phyloP scores from a whole-genome alignment of 2,797 vertebrate genomes.

The Anguilla marmorata region DNA sequence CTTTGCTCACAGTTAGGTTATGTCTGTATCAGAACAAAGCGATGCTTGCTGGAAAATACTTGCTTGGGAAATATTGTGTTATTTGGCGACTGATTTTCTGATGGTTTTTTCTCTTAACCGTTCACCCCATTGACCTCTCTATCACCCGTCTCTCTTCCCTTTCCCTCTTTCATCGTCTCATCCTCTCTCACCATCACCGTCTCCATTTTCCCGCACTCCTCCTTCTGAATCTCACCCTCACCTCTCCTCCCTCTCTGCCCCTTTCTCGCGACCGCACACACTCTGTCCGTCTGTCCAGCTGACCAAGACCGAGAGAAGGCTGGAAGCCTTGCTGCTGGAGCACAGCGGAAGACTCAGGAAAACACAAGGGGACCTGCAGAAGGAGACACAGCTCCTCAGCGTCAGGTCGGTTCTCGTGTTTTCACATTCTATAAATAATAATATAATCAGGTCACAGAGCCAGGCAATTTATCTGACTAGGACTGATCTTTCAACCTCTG shows the following conservation, averaged over 20 bases:
- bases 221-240: not conserved
- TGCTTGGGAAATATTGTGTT: not conserved
- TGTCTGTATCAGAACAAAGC: not conserved
- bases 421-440: slow-evolving; percentile 6
- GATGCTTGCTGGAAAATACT: not conserved
- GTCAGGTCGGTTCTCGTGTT: slow-evolving; percentile 68
- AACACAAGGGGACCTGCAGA: slow-evolving; percentile 66
- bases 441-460: not conserved
- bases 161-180: not conserved
- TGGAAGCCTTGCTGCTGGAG: slow-evolving; percentile 69
- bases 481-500: not conserved
- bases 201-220: not conserved
- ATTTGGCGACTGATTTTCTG: not conserved
- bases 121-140: not conserved
- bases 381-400: slow-evolving; percentile 72
- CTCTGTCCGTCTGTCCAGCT: slow-evolving; percentile 61
- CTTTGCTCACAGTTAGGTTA: not conserved
- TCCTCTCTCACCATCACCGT: not conserved
- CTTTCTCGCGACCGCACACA: not conserved
- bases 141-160: not conserved
- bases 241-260: not conserved
- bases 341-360: slow-evolving; percentile 65
- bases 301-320: slow-evolving; percentile 66
- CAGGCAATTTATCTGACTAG: not conserved
- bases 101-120: not conserved